Evolutionary conservation across 2,797 vertebrate species (phyloP).

Genomic region (Premnoplex brunnescens): DNA sequence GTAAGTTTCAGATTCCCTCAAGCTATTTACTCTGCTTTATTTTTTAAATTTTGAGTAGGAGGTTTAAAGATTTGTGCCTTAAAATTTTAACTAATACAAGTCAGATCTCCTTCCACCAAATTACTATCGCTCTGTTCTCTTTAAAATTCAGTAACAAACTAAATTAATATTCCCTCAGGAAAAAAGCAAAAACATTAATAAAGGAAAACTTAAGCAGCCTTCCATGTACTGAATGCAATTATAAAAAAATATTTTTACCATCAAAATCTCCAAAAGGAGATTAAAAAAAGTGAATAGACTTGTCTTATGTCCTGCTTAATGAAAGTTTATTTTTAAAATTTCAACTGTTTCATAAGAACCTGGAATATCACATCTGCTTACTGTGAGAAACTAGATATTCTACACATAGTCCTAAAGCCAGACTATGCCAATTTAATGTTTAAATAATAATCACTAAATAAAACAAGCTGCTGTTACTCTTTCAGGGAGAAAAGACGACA

Average conservation of each 20-base stretch:
- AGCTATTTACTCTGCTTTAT: background rate
- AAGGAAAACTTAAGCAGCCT: background rate
- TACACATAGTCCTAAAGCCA: background rate
- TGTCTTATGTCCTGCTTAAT: background rate
- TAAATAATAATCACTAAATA: background rate
- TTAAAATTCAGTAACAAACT: background rate
- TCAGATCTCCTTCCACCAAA: background rate
- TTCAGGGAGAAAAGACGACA: background rate
- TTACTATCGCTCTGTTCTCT: background rate
- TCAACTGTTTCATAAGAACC: background rate
- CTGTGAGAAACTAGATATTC: background rate
- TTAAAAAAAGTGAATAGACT: background rate
- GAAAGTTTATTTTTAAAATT: background rate
- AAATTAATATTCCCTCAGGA: background rate
- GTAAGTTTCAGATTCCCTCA: background rate
- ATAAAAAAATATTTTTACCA: background rate
- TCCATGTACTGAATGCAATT: background rate
- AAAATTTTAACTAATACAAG: background rate
- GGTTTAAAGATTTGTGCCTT: background rate
- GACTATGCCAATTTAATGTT: background rate
- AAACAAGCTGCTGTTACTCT: background rate
- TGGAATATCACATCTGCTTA: background rate
- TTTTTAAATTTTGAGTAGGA: background rate
- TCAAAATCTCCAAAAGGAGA: background rate
- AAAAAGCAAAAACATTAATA: background rate